Base-by-base conservation (phyloP, 2,113 vertebrate genomes). In the Saccopteryx bilineata region DNA sequence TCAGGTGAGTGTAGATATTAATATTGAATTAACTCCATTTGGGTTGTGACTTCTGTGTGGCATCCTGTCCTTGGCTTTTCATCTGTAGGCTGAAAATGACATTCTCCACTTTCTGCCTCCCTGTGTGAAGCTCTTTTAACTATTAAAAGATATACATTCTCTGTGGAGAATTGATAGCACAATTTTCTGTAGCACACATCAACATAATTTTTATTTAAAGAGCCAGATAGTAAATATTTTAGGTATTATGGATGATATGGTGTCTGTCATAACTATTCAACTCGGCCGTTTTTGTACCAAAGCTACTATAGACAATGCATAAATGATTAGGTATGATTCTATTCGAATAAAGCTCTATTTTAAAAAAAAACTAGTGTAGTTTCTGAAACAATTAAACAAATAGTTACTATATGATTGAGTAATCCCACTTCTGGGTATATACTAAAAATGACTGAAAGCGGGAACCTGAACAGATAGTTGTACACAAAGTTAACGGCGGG, bases 51-150 rank as follows among this genome's bases (percentile, higher is more conserved):
- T 75, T 87, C 1, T 13, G 2, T 46, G 14, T 81, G 39, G 9
- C 58, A 66, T 76, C 96, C 63, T 56, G 7, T 13, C 23, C 81
- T 84, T 90, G 39, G 14, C 66, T 90, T 95, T 54, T 94, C 31
- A 48, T 60, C 2, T 80, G 15, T 60, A 80, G 14, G 4, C 21
- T 75, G 14, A 80, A 17, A 79, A 82, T 88, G 78, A 79, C 28
- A 90, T 31, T 54, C 60, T 85, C 23, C 23, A 90, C 18, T 76
- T 94, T 94, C 7, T 82, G 14, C 71, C 21, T 91, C 17, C 21
- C 39, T 54, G 15, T 39, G 5, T 54, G 12, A 90, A 85, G 33
- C 1, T 78, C 3, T 88, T 96, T 93, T 92, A 90, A 68, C 48
- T 92, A 10, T 63, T 63, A 69, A 65, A 75, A 84, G 14, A 61